phyloP scores from a whole-genome alignment of 2,888 invertebrate species.

The Aproaerema taeniolella region DNA sequence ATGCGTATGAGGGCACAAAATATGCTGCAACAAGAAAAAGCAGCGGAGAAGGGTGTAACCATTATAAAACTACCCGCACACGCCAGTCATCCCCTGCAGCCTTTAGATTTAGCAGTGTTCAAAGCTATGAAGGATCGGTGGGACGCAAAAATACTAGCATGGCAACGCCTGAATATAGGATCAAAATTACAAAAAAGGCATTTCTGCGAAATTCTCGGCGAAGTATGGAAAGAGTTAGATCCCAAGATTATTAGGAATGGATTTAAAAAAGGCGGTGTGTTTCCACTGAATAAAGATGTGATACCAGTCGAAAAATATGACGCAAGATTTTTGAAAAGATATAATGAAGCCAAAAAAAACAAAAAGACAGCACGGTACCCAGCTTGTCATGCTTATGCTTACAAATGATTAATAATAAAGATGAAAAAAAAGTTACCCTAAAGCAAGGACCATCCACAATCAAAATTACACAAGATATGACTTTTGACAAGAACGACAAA shows the following conservation, averaged over 20 bases:
- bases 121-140: slow-evolving; percentile 22
- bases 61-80: slow-evolving; percentile 28
- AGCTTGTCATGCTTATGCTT: background rate
- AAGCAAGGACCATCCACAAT: background rate
- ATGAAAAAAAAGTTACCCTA: background rate
- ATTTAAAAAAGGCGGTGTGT: slow-evolving; percentile 13
- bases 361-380: background rate
- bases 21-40: slow-evolving; percentile 28
- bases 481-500: background rate
- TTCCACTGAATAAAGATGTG: slow-evolving; percentile 4
- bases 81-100: slow-evolving; percentile 26
- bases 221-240: slow-evolving; percentile 9
- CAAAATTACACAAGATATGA: background rate
- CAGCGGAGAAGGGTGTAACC: slow-evolving; percentile 16
- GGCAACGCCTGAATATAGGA: slow-evolving; percentile 14
- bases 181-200: slow-evolving; percentile 11
- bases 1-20: background rate
- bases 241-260: slow-evolving; percentile 11
- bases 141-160: slow-evolving; percentile 18
- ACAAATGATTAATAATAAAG: background rate
- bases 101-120: slow-evolving; percentile 28
- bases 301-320: slow-evolving; percentile 8
- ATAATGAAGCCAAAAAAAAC: background rate
- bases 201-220: slow-evolving; percentile 9
- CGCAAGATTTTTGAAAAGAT: background rate